Evolutionary conservation across 2,113 vertebrate species (phyloP).

Genomic region (Corydoras maculifer): DNA sequence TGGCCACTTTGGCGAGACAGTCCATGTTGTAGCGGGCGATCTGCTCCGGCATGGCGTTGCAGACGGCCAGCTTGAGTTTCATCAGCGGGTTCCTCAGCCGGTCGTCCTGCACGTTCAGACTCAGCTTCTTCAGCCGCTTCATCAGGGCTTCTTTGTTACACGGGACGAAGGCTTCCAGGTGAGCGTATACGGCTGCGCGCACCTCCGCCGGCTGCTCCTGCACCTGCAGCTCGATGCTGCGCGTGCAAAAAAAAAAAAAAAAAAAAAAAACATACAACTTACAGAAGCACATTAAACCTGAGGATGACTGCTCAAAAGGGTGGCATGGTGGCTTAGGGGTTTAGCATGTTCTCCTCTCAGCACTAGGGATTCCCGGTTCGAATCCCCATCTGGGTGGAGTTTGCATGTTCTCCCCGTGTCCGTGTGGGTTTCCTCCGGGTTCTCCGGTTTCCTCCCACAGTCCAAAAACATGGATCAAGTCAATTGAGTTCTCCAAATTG

Average conservation of each 20-base stretch:
- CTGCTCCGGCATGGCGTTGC: conserved; percentile 92
- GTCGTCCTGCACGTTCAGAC: conserved; percentile 97
- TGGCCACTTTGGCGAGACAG: conserved; percentile 93
- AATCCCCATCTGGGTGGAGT: too few species aligned
- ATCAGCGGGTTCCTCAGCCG: conserved; percentile 83
- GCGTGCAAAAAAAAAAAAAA: neutral
- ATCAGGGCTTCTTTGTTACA: conserved; percentile 95
- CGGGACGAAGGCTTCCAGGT: conserved; percentile 94
- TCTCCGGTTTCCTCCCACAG: too few species aligned
- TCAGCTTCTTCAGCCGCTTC: conserved; percentile 94
- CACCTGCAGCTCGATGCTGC: conserved; percentile 92
- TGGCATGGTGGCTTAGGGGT: too few species aligned
- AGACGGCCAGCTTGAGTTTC: conserved; percentile 91
- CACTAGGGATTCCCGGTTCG: too few species aligned
- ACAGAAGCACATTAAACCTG: too few species aligned
- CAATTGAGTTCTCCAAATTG: too few species aligned
- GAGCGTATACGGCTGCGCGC: conserved; percentile 80
- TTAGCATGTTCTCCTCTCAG: too few species aligned
- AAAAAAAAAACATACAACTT: too few species aligned
- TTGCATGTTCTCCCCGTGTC: too few species aligned
- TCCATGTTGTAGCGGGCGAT: conserved; percentile 93
- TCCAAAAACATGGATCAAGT: too few species aligned
- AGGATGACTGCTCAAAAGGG: too few species aligned
- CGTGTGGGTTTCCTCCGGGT: too few species aligned
- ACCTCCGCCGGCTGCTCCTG: conserved; percentile 79